These are phyloP conservation scores for Hemicrepidius hirtus DNA, from an alignment of 2,888 invertebrate genomes.

Conservation along the genomic window DNA sequence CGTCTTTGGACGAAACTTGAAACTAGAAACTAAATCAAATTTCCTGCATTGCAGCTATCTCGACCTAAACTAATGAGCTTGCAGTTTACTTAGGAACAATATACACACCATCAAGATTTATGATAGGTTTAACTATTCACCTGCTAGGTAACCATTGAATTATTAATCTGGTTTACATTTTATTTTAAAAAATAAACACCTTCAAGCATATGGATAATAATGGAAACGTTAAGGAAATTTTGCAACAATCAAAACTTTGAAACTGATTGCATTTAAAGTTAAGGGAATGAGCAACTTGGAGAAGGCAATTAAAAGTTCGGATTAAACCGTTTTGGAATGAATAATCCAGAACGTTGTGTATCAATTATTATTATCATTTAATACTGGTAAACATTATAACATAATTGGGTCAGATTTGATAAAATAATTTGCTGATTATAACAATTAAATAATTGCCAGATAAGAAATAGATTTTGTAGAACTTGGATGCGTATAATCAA, in stretches of 20 bases:
- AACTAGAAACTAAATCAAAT: slow-evolving; percentile 33
- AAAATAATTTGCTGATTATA: background rate
- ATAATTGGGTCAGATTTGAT: slow-evolving; percentile 14
- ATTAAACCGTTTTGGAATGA: too few relatives aligned
- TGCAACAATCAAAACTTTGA: background rate
- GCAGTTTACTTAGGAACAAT: slow-evolving; percentile 30
- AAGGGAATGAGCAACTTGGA: too few relatives aligned
- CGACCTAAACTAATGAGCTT: slow-evolving; percentile 16
- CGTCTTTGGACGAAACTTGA: background rate
- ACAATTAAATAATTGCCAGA: background rate
- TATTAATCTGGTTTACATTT: slow-evolving; percentile 13
- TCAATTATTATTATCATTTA: background rate
- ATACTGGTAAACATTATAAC: slow-evolving; percentile 1
- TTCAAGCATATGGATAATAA: background rate
- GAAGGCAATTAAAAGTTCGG: too few relatives aligned
- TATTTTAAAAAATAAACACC: slow-evolving; percentile 5
- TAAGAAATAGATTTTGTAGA: background rate
- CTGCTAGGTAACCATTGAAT: background rate
- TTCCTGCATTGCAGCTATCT: slow-evolving; percentile 29
- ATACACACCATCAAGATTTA: background rate
- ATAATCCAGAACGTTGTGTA: background rate
- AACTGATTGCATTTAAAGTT: background rate
- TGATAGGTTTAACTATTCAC: slow-evolving; percentile 23
- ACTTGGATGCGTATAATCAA: too few relatives aligned
- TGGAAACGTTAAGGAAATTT: slow-evolving; percentile 1